These are phyloP conservation scores for Solen grandis DNA, from an alignment of 1,140 invertebrate species.

Conservation along the genomic window DNA sequence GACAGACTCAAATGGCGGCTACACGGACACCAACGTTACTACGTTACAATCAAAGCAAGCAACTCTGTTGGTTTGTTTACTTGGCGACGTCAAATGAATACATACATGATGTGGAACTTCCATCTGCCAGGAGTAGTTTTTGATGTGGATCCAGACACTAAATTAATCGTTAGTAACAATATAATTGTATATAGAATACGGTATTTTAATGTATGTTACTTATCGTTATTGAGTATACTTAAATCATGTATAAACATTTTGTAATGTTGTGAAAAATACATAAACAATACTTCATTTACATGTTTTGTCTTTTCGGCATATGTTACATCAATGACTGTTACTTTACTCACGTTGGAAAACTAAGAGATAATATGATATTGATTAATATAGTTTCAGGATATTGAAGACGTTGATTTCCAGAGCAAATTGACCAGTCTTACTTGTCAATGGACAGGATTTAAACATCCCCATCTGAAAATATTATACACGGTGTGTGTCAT, in stretches of 20 bases:
- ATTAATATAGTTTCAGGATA: not conserved
- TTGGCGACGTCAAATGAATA: constrained; percentile 27
- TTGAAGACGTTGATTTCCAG: constrained; percentile 58
- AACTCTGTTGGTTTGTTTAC: constrained; percentile 45
- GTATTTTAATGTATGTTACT: too few relatives aligned
- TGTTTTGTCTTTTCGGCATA: not conserved
- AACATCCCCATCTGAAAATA: constrained; percentile 46
- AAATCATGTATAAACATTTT: not conserved
- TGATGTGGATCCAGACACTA: constrained; percentile 16
- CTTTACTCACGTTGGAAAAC: not conserved
- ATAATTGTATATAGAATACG: too few relatives aligned
- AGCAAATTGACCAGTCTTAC: constrained; percentile 22
- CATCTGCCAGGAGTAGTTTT: constrained; percentile 48
- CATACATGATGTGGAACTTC: constrained; percentile 30
- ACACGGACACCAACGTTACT: constrained; percentile 46
- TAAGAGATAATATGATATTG: not conserved
- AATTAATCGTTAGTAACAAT: not conserved
- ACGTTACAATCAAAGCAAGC: constrained; percentile 35
- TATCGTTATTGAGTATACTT: not conserved
- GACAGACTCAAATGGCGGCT: constrained; percentile 31
- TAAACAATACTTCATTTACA: not conserved
- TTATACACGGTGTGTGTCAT: not conserved
- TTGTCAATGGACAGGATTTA: constrained; percentile 57
- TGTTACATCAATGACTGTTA: not conserved
- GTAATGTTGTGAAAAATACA: not conserved